Base-by-base conservation (phyloP, 2,113 vertebrate genomes). In the Microtus richardsoni region DNA sequence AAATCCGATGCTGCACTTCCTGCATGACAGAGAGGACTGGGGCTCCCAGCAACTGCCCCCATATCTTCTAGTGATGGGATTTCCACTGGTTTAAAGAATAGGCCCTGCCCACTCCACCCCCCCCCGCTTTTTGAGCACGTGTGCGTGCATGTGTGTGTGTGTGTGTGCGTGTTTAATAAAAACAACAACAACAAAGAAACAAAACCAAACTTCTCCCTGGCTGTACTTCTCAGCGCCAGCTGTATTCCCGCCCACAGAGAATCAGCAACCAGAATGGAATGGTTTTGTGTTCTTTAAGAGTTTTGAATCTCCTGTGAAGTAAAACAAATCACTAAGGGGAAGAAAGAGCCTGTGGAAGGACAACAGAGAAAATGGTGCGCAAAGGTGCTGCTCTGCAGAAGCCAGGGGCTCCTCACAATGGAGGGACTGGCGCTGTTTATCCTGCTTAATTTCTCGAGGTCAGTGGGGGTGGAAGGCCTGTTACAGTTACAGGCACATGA, bases 301-400 rank as follows among this genome's bases (percentile, higher is more conserved):
- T 75, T 95, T 44, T 54, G 84, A 92, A 91, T 92, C 74, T 70
- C 92, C 74, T 7, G 36, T 41, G 92, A 93, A 92, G 94, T 58
- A 77, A 75, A 94, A 89, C 28, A 74, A 93, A 89, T 36, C 21
- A 66, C 17, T 33, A 8, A 36, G 64, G 64, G 22, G 2, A 3
- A 54, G n/a, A 62, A 44, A 6, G 71, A 33, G 17, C 54, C 2
- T 30, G 78, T 54, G 41, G 41, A 49, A 58, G 86, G 90, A 68
- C 16, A 47, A 74, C 68, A 80, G 21, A 58, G 44, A 77, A 77
- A 70, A n/a, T 5, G 8, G 22, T 24, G 9, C 49, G 22, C 7
- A 39, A 28, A 3, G 14, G 22, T 4, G 30, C 9, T 30, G 2
- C 41, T 12, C 7, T 13, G 39, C 5, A 0, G 58, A 26, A 11